A percentile compares a stretch with the other conserved stretches of the same genome.
Evolutionary conservation across 2,888 invertebrate species (phyloP).

Genomic region (Carcina quercana): DNA sequence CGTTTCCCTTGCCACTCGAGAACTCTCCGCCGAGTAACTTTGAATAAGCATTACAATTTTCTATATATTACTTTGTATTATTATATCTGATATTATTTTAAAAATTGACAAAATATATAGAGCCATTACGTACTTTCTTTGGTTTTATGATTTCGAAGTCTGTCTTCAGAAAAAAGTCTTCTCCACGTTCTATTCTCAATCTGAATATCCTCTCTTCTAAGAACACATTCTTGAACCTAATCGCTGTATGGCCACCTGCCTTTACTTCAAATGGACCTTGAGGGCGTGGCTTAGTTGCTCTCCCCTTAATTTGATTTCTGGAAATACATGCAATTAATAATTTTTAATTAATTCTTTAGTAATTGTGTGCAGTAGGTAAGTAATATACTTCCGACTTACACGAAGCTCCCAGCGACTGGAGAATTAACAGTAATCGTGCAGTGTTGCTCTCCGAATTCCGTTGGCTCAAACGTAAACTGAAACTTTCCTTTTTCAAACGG

Average conservation of each 20-base stretch:
- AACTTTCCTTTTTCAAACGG: slow-evolving; percentile 57
- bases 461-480: slow-evolving; percentile 55
- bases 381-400: too few relatives aligned
- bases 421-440: slow-evolving; percentile 51
- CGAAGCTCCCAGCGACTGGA: slow-evolving; percentile 49
- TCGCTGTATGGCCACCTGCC: slow-evolving; percentile 35
- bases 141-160: slow-evolving; percentile 28
- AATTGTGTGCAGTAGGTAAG: too few relatives aligned
- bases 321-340: slow-evolving; percentile 12
- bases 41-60: too few relatives aligned
- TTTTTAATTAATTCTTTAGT: too few relatives aligned
- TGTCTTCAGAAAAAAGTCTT: slow-evolving; percentile 48
- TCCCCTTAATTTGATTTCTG: slow-evolving; percentile 56
- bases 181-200: slow-evolving; percentile 41
- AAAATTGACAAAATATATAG: slow-evolving; percentile 3
- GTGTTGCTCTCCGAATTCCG: slow-evolving; percentile 41
- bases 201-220: slow-evolving; percentile 42
- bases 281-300: slow-evolving; percentile 45
- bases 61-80: too few relatives aligned
- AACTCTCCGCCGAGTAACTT: too few relatives aligned
- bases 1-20: too few relatives aligned
- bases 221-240: slow-evolving; percentile 58
- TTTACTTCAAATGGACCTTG: slow-evolving; percentile 52
- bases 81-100: not conserved
- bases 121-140: slow-evolving; percentile 44